Evolutionary conservation across 2,888 invertebrate genomes (phyloP), one percentile per base, ranked within the genome.

Genomic region (Clusia tigrina): DNA sequence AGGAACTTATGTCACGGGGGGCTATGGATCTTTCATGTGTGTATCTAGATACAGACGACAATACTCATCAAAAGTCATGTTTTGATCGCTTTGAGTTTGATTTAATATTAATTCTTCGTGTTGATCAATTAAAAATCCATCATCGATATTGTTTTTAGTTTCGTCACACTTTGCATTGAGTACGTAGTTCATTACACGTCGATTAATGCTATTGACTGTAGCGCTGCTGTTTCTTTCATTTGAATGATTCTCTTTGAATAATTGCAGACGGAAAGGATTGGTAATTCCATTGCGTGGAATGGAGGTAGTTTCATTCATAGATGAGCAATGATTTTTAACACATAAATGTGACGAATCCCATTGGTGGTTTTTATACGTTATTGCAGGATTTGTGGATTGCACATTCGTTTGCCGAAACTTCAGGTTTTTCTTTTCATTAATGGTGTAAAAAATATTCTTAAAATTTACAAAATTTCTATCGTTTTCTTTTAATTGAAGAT

Each of bases 241-340:
- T 42, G 10, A n/a, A 32, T 32, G 17, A 5, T 12, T 42, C n/a
- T 62, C 46, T 26, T 60, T 52, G 23, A 58, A 25, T 46, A 67
- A 32, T 61, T 67, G 67, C 32, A 67, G 57, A 5, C 67, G 67
- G 56, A 46, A 67, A 1, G 63, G 63, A 65, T 67, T 65, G 15
- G 12, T 20, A 18, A 20, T 24, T 23, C n/a, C n/a, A 6, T 53
- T 53, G 18, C 18, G 12, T 6, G 3, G 22, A 17, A 6, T 37
- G 23, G 23, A 20, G 23, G 24, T 18, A 25, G 20, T 2, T 42
- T 62, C 15, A 23, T 15, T 1, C 12, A 25, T 10, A 10, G 12
- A 10, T n/a, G n/a, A n/a, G n/a, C n/a, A n/a, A n/a, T n/a, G n/a
- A n/a, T n/a, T n/a, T n/a, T n/a, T n/a, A n/a, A n/a, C n/a, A n/a